Base-by-base conservation (phyloP, 2,888 invertebrate genomes). In the Amphipoea lucens region DNA sequence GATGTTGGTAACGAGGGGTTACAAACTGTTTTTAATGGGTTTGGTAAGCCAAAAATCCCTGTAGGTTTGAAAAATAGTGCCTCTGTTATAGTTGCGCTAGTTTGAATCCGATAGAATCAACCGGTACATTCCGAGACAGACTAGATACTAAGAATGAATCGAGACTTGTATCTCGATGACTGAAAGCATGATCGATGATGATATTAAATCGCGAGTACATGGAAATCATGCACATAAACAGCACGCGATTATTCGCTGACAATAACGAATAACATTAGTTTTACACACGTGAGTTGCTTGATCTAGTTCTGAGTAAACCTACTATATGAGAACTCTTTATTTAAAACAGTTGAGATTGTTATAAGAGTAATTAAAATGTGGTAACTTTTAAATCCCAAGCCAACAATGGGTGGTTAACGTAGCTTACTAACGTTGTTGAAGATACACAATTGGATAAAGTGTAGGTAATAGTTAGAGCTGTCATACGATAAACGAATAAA, bases 101-200 rank as follows among this genome's bases (percentile, higher is more conserved):
- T 65, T 40, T 65, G 23, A 65, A 29, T 57, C n/a, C 20, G 42
- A 51, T 40, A 42, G 6, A 70, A 70, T 42, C 42, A 57, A 78
- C 54, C 36, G 54, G 29, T 68, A 67, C 60, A 85, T 85, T 51
- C 57, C 73, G 51, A 82, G 73, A 70, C 62, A 62, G n/a, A 57
- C 60, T 60, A 57, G n/a, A 66, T 29, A 70, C 62, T 72, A 29
- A 51, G 60, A 82, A 78, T 45, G 70, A 76, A 76, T 74, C 54
- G n/a, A 86, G 74, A 54, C 65, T 74, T 67, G 63, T 57, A 75
- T 78, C 77, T 62, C 65, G 69, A 60, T 69, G 84, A 77, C 73
- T 75, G 85, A 83, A 85, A 77, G 74, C 83, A 76, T 85, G 87
- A 83, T 87, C 45, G 73, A 87, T 77, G 87, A 72, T 73, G 68